These are phyloP conservation scores for Luffia ferchaultella DNA, from an alignment of 2,888 invertebrate genomes.

Conservation along the genomic window DNA sequence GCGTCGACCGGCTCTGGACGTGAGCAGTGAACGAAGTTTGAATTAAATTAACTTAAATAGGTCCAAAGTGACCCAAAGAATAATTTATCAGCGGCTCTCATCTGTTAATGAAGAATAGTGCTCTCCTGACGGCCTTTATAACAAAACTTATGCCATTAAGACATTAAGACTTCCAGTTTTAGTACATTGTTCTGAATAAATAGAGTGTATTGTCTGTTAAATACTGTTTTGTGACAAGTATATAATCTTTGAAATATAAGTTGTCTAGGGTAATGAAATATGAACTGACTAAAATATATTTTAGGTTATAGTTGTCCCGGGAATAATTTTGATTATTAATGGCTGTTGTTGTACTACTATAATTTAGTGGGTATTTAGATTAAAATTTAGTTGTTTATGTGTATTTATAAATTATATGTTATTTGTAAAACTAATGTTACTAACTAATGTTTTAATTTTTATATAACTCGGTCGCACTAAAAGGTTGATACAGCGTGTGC, in stretches of 20 bases:
- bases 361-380: too few relatives aligned
- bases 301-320: too few relatives aligned
- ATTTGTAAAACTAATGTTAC: too few relatives aligned
- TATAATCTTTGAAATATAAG: not conserved
- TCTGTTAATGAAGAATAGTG: conserved; percentile 56
- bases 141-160: conserved; percentile 56
- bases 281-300: too few relatives aligned
- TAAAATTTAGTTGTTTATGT: too few relatives aligned
- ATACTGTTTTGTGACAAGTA: not conserved
- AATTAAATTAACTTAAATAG: conserved; percentile 60
- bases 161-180: conserved; percentile 48
- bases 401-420: too few relatives aligned
- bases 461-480: too few relatives aligned
- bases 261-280: not conserved
- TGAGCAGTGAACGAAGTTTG: conserved; percentile 30
- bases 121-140: conserved; percentile 50
- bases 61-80: conserved; percentile 60
- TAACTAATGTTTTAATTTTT: too few relatives aligned
- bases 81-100: conserved; percentile 50
- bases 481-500: too few relatives aligned
- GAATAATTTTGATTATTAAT: too few relatives aligned
- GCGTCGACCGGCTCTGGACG: not conserved
- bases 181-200: not conserved
- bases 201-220: not conserved
- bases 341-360: too few relatives aligned